Evolutionary conservation across 2,113 vertebrate species (phyloP).

Genomic region (Garra rufa): DNA sequence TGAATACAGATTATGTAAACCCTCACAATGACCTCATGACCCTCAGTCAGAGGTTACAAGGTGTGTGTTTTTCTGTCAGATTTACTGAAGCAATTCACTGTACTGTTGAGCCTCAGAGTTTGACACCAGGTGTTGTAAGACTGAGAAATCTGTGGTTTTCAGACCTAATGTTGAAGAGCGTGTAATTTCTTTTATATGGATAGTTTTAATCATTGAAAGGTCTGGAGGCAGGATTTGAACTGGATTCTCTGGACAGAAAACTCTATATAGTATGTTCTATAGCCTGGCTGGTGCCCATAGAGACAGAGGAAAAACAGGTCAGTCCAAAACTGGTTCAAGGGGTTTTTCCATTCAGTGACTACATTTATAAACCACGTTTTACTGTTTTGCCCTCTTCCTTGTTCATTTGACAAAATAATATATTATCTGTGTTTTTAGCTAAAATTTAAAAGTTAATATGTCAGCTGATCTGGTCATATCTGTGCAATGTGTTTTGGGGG

Average conservation of each 20-base stretch:
- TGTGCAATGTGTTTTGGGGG: not conserved
- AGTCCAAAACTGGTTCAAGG: conserved; percentile 3
- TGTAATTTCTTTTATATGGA: conserved; percentile 3
- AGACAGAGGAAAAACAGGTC: conserved; percentile 29
- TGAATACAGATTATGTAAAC: not conserved
- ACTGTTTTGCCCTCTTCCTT: not conserved
- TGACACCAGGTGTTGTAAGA: not conserved
- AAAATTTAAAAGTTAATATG: not conserved
- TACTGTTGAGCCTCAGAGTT: not conserved
- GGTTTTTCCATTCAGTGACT: conserved; percentile 8
- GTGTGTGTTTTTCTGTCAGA: not conserved
- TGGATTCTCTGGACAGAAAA: conserved; percentile 4
- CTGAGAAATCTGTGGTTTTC: not conserved
- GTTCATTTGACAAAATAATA: not conserved
- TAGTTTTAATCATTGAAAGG: conserved; percentile 14
- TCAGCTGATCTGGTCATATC: not conserved
- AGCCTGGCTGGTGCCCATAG: not conserved
- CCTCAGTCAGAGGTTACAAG: conserved; percentile 17
- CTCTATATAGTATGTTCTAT: conserved; percentile 1
- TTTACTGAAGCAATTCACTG: not conserved
- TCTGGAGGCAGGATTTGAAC: conserved; percentile 17
- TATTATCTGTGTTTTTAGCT: not conserved
- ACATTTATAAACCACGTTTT: not conserved
- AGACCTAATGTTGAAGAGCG: not conserved
- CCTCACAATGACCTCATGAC: not conserved